Evolutionary conservation across 37 sponge, comb jelly and placozoan genomes (phyloP).

Genomic region (Halichondria panicea): DNA sequence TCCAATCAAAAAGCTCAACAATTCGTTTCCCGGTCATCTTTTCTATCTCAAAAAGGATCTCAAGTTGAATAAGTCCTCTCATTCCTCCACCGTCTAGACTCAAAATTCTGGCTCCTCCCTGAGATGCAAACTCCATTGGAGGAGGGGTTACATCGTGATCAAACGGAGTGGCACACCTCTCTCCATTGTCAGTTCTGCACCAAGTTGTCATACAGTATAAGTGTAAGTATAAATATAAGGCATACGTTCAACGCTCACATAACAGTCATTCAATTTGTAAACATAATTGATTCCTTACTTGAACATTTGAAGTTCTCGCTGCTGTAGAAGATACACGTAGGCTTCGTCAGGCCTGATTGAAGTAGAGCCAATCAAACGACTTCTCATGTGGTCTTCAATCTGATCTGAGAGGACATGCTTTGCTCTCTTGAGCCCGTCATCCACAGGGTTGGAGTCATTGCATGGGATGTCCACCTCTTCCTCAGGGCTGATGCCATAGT

Average conservation of each 20-base stretch:
- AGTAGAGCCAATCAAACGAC: constrained; percentile 6
- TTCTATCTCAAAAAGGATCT: constrained; percentile 45
- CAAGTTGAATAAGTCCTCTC: constrained; percentile 52
- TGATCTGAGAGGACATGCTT: constrained; percentile 10
- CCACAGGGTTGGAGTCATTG: background rate
- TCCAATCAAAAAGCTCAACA: constrained; percentile 56
- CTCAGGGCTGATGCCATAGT: background rate
- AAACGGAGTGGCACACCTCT: constrained; percentile 8
- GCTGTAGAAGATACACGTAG: constrained; percentile 15
- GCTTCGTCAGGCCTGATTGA: constrained; percentile 23
- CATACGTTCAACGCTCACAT: background rate
- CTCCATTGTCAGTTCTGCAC: constrained; percentile 1
- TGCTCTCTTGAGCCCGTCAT: background rate
- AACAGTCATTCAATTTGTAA: background rate
- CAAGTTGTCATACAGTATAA: background rate
- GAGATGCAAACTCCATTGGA: background rate
- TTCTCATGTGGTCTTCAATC: constrained; percentile 17
- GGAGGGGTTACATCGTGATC: constrained; percentile 14
- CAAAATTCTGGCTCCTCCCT: constrained; percentile 31
- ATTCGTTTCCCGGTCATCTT: constrained; percentile 30
- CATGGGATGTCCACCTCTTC: background rate
- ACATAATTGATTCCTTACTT: background rate
- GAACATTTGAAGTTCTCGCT: constrained; percentile 11
- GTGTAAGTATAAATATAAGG: background rate
- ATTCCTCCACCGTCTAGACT: constrained; percentile 67